Conservation (phyloP, 2,797 vertebrate genomes). For the Vespertilio murinus region DNA sequence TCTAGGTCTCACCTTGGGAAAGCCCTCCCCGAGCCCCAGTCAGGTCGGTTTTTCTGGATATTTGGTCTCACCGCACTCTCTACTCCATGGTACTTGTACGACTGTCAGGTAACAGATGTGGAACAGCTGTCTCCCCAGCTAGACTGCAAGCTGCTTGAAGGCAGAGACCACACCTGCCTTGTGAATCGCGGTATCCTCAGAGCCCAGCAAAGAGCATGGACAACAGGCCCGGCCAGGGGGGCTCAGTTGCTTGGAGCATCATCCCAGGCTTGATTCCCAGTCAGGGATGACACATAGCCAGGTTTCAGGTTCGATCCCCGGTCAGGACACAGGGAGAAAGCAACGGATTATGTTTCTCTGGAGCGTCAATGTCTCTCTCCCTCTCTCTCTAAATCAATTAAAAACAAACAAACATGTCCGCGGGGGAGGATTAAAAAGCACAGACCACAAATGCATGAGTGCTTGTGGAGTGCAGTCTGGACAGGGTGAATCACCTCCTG, state of each 20-base stretch:
- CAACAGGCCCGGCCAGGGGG: not conserved
- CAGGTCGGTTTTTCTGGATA: not conserved
- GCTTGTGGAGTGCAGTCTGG: not conserved
- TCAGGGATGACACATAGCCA: not conserved
- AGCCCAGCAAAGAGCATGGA: not conserved
- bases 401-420: not conserved
- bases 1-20: conserved; percentile 5
- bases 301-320: not conserved
- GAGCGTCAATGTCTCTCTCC: not conserved
- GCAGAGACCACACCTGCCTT: not conserved
- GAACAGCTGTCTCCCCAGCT: not conserved
- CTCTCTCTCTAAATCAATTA: not conserved
- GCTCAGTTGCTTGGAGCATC: not conserved
- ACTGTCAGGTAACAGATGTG: not conserved
- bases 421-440: not conserved
- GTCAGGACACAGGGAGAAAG: not conserved
- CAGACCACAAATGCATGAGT: not conserved
- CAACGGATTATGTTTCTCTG: not conserved
- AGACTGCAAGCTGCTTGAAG: conserved; percentile 3
- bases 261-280: not conserved
- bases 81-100: not conserved
- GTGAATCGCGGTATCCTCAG: not conserved
- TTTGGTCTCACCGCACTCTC: not conserved
- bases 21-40: not conserved
- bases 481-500: not conserved